These are phyloP conservation scores for Sebastes reedi DNA, from an alignment of 2,797 vertebrate genomes.

Conservation along the genomic window DNA sequence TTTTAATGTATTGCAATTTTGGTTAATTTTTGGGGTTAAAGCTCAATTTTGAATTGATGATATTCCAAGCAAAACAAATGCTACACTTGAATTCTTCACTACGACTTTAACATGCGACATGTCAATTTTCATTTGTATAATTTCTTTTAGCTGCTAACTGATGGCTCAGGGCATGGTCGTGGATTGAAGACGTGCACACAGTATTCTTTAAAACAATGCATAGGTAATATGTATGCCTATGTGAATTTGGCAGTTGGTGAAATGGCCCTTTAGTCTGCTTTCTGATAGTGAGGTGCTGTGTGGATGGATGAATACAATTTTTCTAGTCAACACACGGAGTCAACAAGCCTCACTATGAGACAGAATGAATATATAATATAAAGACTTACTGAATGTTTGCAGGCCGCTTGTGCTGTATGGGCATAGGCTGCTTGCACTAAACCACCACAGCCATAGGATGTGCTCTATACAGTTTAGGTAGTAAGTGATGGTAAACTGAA, in stretches of 20 bases:
- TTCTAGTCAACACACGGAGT: constrained; percentile 7
- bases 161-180: not conserved
- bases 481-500: not conserved
- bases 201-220: not conserved
- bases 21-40: not conserved
- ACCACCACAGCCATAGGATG: not conserved
- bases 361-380: not conserved
- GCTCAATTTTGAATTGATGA: not conserved
- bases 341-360: not conserved
- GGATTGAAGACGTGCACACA: not conserved
- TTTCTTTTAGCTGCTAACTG: not conserved
- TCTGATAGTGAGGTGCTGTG: not conserved
- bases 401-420: not conserved
- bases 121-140: not conserved
- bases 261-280: not conserved
- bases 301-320: not conserved
- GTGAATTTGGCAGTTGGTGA: constrained; percentile 6
- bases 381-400: not conserved
- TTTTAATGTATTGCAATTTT: not conserved
- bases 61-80: not conserved
- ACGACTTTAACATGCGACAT: not conserved
- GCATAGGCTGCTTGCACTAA: not conserved
- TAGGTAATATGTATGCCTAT: not conserved
- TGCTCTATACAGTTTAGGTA: not conserved
- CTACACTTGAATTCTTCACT: not conserved